phyloP scores from a whole-genome alignment of 2,888 invertebrate genomes.

The Drosophila eohydei region DNA sequence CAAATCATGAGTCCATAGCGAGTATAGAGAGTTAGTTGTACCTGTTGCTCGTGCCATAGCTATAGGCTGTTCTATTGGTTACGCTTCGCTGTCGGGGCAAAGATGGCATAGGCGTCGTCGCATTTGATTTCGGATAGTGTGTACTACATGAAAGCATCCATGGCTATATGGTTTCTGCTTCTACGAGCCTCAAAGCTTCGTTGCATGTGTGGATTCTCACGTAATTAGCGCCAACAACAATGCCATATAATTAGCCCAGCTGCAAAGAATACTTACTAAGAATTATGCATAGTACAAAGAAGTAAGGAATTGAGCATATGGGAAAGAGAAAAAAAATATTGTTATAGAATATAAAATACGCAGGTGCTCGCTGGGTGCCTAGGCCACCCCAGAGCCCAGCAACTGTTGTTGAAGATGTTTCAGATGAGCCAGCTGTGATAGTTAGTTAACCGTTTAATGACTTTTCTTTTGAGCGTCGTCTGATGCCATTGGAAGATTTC shows the following conservation, averaged over 20 bases:
- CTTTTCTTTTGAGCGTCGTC: constrained; percentile 58
- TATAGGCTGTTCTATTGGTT: constrained; percentile 63
- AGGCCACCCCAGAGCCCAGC: constrained; percentile 42
- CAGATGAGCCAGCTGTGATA: constrained; percentile 56
- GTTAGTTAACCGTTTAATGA: constrained; percentile 70
- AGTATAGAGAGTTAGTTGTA: constrained; percentile 41
- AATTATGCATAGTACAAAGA: constrained; percentile 60
- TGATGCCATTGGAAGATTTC: constrained; percentile 71
- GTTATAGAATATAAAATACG: constrained; percentile 54
- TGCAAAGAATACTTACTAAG: constrained; percentile 56
- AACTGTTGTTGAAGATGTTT: background rate
- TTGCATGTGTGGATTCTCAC: constrained; percentile 60
- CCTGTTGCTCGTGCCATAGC: constrained; percentile 23
- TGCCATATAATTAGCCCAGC: constrained; percentile 71
- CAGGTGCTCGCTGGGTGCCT: constrained; percentile 40
- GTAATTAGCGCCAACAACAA: constrained; percentile 72
- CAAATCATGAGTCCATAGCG: constrained; percentile 63
- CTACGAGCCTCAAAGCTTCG: constrained; percentile 21
- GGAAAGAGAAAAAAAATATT: constrained; percentile 28
- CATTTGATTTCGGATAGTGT: constrained; percentile 50
- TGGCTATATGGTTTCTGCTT: constrained; percentile 33
- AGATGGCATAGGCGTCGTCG: constrained; percentile 53
- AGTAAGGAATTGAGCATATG: constrained; percentile 33
- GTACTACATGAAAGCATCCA: constrained; percentile 37
- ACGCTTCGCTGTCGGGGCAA: constrained; percentile 70